phyloP scores from a whole-genome alignment of 2,888 invertebrate species.

The Melanophora roralis region DNA sequence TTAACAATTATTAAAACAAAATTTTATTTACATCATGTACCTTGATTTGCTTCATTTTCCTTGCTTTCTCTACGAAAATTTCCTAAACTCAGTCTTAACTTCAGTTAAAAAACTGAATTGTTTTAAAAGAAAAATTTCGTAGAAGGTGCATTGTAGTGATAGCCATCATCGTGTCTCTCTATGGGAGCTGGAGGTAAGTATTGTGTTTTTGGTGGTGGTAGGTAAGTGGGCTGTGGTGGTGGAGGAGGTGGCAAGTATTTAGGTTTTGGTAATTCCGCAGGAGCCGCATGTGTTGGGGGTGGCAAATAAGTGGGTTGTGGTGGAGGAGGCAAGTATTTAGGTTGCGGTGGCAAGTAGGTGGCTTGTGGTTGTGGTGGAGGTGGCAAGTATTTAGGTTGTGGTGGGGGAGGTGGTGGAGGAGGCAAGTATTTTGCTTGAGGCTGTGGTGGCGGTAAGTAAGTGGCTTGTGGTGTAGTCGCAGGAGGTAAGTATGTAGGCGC shows the following conservation, averaged over 20 bases:
- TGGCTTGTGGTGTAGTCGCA: background rate
- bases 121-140: slow-evolving; percentile 66
- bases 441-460: slow-evolving; percentile 33
- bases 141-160: slow-evolving; percentile 68
- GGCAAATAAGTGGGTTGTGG: slow-evolving; percentile 55
- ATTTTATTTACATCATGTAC: background rate
- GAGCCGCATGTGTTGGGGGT: slow-evolving; percentile 59
- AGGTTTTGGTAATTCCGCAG: slow-evolving; percentile 49
- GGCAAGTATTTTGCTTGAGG: slow-evolving; percentile 36
- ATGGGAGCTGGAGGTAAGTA: slow-evolving; percentile 66
- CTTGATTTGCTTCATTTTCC: background rate
- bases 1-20: background rate
- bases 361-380: slow-evolving; percentile 52
- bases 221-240: slow-evolving; percentile 50
- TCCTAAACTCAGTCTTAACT: slow-evolving; percentile 55
- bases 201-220: slow-evolving; percentile 64
- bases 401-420: slow-evolving; percentile 1
- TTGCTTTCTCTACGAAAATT: background rate
- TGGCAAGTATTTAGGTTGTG: slow-evolving; percentile 21
- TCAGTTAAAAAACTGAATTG: slow-evolving; percentile 16
- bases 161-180: slow-evolving; percentile 63
- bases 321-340: slow-evolving; percentile 62
- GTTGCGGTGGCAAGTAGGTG: slow-evolving; percentile 60
- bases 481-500: slow-evolving; percentile 50
- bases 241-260: slow-evolving; percentile 64